A percentile compares a stretch with the other conserved stretches of the same genome.
Evolutionary conservation across 2,888 invertebrate species (phyloP).

Genomic region (Trimorus sp.): DNA sequence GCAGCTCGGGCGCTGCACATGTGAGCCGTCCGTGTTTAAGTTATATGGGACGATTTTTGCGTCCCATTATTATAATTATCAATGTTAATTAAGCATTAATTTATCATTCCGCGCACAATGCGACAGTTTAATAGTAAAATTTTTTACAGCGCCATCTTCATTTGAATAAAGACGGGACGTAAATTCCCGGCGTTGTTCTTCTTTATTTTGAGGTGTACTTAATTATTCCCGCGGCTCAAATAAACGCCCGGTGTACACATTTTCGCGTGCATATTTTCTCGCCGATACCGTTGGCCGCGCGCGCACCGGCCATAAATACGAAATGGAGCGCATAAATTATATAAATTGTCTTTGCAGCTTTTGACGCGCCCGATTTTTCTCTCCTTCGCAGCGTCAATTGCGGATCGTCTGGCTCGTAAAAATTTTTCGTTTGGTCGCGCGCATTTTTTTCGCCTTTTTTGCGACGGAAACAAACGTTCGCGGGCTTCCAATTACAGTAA

Average conservation of each 20-base stretch:
- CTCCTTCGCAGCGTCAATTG: slow-evolving; percentile 64
- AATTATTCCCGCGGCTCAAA: slow-evolving; percentile 10
- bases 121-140: slow-evolving; percentile 81
- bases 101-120: slow-evolving; percentile 78
- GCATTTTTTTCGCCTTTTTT: slow-evolving; percentile 56
- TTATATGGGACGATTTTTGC: slow-evolving; percentile 78
- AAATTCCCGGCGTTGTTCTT: slow-evolving; percentile 12
- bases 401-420: slow-evolving; percentile 65
- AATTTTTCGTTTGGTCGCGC: slow-evolving; percentile 63
- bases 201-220: slow-evolving; percentile 23
- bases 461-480: slow-evolving; percentile 74
- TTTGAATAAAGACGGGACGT: slow-evolving; percentile 26
- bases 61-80: slow-evolving; percentile 80
- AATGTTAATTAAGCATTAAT: slow-evolving; percentile 81
- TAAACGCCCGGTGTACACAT: slow-evolving; percentile 11
- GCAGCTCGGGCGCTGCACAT: slow-evolving; percentile 75
- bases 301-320: slow-evolving; percentile 6
- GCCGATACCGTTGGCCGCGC: not conserved
- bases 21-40: slow-evolving; percentile 75
- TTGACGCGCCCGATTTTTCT: slow-evolving; percentile 46
- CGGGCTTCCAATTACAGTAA: slow-evolving; percentile 78
- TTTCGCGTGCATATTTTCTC: slow-evolving; percentile 6
- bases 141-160: slow-evolving; percentile 69
- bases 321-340: slow-evolving; percentile 38
- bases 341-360: slow-evolving; percentile 55